Evolutionary conservation across 2,797 vertebrate species (phyloP).

Genomic region (Euphonia xanthogaster): DNA sequence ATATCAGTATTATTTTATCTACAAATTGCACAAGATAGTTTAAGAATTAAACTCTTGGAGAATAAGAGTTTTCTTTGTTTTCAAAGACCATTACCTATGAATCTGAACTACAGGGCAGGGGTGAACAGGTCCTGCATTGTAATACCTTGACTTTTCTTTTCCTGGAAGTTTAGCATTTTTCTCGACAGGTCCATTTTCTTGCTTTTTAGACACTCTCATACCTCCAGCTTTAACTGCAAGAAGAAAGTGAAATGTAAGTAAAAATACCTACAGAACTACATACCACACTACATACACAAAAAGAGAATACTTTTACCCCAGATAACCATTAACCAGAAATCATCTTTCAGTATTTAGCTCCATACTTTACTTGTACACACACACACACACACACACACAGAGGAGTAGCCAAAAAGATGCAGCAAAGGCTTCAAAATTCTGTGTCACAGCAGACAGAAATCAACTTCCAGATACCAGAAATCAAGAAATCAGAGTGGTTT

Average conservation of each 20-base stretch:
- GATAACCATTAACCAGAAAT: background rate
- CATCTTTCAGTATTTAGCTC: background rate
- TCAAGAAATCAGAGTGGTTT: background rate
- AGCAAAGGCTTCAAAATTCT: background rate
- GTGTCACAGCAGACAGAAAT: background rate
- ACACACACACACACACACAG: no score
- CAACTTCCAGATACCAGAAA: background rate
- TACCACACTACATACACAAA: background rate
- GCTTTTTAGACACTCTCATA: conserved; percentile 88
- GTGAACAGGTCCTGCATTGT: background rate
- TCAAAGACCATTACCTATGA: background rate
- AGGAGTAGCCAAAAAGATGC: background rate
- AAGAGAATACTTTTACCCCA: background rate
- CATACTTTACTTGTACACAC: background rate
- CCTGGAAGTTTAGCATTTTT: conserved; percentile 77
- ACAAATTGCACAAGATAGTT: background rate
- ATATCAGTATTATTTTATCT: background rate
- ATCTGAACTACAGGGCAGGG: background rate
- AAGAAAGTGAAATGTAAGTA: background rate
- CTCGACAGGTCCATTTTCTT: conserved; percentile 78
- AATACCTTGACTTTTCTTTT: conserved; percentile 83
- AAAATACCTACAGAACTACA: background rate
- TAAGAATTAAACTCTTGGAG: background rate
- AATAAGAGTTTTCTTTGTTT: background rate
- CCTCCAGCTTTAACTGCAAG: conserved; percentile 88